Evolutionary conservation across 2,113 vertebrate species (phyloP).

Genomic region (Coreoperca whiteheadi): DNA sequence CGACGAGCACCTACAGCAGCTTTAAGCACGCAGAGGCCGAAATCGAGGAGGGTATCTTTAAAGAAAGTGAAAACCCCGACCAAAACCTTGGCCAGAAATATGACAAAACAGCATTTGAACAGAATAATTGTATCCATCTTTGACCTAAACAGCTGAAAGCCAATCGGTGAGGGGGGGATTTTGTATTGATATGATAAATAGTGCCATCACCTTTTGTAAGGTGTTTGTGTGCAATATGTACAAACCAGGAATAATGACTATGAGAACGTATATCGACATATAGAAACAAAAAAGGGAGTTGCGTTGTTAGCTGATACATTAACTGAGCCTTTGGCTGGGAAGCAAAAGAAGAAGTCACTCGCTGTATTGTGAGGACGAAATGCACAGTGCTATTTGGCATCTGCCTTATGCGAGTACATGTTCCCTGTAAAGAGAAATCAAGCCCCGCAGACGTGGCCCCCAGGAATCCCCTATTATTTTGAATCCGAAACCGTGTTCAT

Average conservation of each 20-base stretch:
- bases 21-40: too few relatives aligned
- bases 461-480: neutral
- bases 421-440: neutral
- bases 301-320: too few relatives aligned
- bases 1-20: neutral
- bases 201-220: too few relatives aligned
- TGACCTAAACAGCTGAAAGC: neutral
- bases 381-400: neutral
- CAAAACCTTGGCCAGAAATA: neutral
- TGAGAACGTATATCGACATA: neutral
- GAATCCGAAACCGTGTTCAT: neutral
- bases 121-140: neutral
- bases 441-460: too few relatives aligned
- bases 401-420: neutral
- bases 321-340: too few relatives aligned
- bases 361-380: neutral
- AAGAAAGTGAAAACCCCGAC: neutral
- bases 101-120: neutral
- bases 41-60: neutral
- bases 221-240: too few relatives aligned
- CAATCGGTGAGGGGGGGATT: too few relatives aligned
- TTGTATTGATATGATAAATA: too few relatives aligned
- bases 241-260: too few relatives aligned
- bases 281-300: neutral
- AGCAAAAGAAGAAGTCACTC: too few relatives aligned